Evolutionary conservation across 2,113 vertebrate genomes (phyloP).

Genomic region (Baryphthengus martii): DNA sequence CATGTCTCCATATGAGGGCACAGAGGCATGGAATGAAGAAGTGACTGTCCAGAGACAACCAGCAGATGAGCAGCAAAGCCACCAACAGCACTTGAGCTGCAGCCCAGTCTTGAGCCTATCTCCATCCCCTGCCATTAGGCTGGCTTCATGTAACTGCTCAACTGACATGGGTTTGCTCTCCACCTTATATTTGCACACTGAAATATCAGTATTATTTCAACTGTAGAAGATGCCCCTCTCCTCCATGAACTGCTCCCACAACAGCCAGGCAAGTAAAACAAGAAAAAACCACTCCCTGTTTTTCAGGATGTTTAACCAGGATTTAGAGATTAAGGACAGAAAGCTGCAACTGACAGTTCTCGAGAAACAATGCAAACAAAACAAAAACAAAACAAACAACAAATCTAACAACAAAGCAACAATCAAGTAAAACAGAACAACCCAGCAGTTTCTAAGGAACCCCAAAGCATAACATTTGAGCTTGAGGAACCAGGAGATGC

Average conservation of each 20-base stretch:
- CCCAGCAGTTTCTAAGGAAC: neutral
- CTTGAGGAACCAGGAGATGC: neutral
- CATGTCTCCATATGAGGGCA: neutral
- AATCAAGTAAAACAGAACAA: neutral
- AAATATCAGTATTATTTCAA: neutral
- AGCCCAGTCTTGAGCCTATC: accelerated
- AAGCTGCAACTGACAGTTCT: neutral
- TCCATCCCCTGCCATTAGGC: neutral
- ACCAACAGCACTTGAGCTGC: neutral
- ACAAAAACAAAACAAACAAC: neutral
- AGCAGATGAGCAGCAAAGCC: neutral
- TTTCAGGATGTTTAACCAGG: neutral
- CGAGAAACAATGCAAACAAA: neutral
- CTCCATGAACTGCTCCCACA: neutral
- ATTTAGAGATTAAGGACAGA: neutral
- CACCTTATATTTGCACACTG: neutral
- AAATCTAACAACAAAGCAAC: neutral
- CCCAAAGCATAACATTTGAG: neutral
- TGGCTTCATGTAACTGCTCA: neutral
- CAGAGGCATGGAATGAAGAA: neutral
- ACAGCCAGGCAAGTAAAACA: neutral
- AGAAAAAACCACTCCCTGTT: neutral
- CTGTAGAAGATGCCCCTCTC: neutral
- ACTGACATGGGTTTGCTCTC: neutral
- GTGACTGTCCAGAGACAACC: neutral